These are phyloP conservation scores for Deroplatys truncata DNA, from an alignment of 2,888 invertebrate species.

Conservation along the genomic window DNA sequence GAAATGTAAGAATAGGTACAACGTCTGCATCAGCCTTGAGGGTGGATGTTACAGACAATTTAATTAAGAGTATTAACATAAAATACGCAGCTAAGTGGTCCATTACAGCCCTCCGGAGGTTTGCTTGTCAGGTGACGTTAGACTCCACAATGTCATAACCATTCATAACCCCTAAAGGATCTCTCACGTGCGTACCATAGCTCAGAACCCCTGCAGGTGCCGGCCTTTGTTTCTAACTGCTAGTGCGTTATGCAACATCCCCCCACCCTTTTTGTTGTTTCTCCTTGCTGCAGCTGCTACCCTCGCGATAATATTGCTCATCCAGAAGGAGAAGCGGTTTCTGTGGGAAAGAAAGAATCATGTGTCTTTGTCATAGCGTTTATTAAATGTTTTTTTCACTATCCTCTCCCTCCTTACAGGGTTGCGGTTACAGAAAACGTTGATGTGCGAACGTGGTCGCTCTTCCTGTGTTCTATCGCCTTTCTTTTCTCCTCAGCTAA, in stretches of 20 bases:
- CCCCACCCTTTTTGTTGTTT: background rate
- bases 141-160: background rate
- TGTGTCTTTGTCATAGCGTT: slow-evolving; percentile 18
- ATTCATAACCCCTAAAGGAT: background rate
- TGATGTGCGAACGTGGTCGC: background rate
- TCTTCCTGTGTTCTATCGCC: background rate
- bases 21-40: too few relatives aligned
- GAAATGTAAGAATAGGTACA: too few relatives aligned
- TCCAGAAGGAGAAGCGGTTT: background rate
- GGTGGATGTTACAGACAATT: background rate
- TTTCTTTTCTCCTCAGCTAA: background rate
- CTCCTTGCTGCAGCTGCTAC: background rate
- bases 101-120: background rate
- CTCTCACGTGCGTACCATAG: background rate
- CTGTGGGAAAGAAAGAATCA: background rate
- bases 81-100: background rate
- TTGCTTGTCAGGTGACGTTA: background rate
- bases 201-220: background rate
- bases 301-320: background rate
- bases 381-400: slow-evolving; percentile 1
- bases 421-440: background rate
- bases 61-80: background rate
- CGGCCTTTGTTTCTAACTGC: background rate
- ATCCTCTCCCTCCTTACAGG: background rate
- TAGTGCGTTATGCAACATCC: background rate